Percentiles rank a stretch among this genome's conserved stretches.
These are phyloP conservation scores for Phalacrocorax brasilianus DNA, from an alignment of 2,113 vertebrate species.

Conservation along the genomic window DNA sequence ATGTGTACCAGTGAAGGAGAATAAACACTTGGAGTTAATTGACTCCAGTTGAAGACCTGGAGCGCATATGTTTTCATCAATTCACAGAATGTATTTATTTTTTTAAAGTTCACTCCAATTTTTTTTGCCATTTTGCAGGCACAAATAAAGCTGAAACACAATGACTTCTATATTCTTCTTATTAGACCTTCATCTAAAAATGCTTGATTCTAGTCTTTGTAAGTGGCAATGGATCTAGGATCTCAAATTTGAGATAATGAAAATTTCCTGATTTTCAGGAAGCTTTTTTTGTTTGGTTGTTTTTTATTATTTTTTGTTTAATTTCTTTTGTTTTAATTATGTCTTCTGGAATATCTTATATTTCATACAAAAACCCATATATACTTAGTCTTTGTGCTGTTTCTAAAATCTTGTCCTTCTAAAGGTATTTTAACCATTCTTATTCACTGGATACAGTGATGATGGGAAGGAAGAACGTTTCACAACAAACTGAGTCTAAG, in stretches of 20 bases:
- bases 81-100: not conserved
- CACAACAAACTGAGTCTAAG: not conserved
- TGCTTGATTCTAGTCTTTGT: rapidly evolving
- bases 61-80: not conserved
- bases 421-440: not conserved
- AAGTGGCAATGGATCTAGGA: not conserved
- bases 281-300: not conserved
- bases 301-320: not conserved
- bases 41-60: not conserved
- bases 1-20: not conserved
- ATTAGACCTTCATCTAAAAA: not conserved
- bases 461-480: not conserved
- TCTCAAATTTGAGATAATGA: not conserved
- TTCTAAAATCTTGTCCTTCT: not conserved
- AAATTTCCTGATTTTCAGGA: not conserved
- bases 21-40: slow-evolving; percentile 1
- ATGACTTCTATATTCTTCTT: not conserved
- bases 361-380: not conserved
- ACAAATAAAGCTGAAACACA: not conserved
- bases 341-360: not conserved
- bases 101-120: not conserved
- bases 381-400: not conserved
- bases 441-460: not conserved
- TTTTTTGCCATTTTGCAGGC: not conserved
- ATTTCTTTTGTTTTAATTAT: not conserved